phyloP scores from a whole-genome alignment of 2,888 invertebrate species.

The Trichacis sp. region DNA sequence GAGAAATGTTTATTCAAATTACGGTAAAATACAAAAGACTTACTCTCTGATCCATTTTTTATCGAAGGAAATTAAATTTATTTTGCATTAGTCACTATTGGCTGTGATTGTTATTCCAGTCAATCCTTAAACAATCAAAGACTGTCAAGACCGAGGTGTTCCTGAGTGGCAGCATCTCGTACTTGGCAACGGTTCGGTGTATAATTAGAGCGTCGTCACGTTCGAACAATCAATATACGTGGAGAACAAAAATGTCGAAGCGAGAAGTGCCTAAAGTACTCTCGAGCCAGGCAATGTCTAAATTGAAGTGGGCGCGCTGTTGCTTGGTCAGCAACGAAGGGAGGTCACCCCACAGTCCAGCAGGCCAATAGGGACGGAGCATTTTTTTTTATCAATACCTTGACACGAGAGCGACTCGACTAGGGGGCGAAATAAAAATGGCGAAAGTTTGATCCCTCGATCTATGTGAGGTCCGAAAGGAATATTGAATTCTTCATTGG shows the following conservation, averaged over 20 bases:
- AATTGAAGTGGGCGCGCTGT: constrained; percentile 61
- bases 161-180: constrained; percentile 12
- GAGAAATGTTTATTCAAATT: too few species aligned
- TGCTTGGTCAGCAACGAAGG: constrained; percentile 68
- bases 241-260: constrained; percentile 51
- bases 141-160: constrained; percentile 13
- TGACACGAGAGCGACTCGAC: constrained; percentile 51
- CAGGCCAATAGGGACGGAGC: constrained; percentile 59
- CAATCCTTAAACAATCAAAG: too few species aligned
- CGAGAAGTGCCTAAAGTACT: constrained; percentile 45
- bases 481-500: background rate
- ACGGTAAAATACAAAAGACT: too few species aligned
- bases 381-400: constrained; percentile 65
- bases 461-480: background rate
- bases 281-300: constrained; percentile 49
- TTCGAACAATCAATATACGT: constrained; percentile 41
- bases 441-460: constrained; percentile 45
- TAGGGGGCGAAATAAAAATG: constrained; percentile 59
- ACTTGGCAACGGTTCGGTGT: constrained; percentile 27
- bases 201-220: constrained; percentile 42
- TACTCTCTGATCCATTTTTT: too few species aligned
- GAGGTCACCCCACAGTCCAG: constrained; percentile 65
- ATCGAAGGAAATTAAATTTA: too few species aligned
- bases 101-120: too few species aligned
- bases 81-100: too few species aligned